phyloP scores from a whole-genome alignment of 2,888 invertebrate species.

The Rotaria sp. region DNA sequence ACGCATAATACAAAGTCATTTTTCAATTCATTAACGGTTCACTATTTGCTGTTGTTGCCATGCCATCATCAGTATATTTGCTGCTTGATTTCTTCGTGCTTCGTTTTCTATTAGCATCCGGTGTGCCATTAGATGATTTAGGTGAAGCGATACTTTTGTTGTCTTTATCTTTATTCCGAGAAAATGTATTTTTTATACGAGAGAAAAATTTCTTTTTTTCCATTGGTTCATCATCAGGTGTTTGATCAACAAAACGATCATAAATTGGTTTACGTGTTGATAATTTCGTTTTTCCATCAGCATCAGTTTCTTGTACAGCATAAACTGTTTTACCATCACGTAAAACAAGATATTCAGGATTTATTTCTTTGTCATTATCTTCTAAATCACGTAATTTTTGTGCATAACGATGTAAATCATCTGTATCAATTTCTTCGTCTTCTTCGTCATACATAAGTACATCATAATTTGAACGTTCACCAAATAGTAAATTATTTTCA shows the following conservation, averaged over 20 bases:
- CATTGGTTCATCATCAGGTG: neutral
- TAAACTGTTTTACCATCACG: neutral
- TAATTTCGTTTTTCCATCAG: neutral
- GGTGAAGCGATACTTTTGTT: neutral
- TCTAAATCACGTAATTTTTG: constrained; percentile 17
- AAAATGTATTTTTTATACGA: neutral
- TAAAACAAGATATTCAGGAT: constrained; percentile 28
- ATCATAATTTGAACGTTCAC: neutral
- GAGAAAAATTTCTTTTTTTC: neutral
- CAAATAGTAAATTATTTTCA: constrained; percentile 16
- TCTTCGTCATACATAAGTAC: neutral
- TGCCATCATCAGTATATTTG: neutral
- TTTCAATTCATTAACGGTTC: neutral
- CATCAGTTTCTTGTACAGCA: constrained; percentile 21
- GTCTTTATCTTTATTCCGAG: neutral
- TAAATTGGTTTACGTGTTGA: constrained; percentile 2
- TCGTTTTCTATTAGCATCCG: neutral
- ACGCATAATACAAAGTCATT: neutral
- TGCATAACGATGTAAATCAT: constrained; percentile 30
- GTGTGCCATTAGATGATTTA: neutral
- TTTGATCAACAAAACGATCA: neutral
- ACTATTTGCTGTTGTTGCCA: neutral
- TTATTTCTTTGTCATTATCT: neutral
- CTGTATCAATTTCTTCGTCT: neutral
- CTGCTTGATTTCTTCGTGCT: neutral